Base-by-base conservation (phyloP, 2,797 vertebrate genomes). In the Cuniculus paca region DNA sequence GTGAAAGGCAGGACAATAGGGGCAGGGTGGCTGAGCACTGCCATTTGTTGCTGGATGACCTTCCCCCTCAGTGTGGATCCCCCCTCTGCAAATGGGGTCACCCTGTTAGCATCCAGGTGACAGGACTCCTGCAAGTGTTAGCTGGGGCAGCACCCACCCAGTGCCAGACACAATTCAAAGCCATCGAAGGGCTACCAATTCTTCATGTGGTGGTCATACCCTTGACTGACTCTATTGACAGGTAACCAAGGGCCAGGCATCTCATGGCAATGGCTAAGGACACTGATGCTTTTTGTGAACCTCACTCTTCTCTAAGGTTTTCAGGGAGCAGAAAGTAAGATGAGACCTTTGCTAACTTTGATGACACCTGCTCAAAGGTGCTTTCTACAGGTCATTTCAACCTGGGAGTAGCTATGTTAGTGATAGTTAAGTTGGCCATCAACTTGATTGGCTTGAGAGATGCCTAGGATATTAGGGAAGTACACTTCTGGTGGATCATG, bases 201-300 rank as follows among this genome's bases (percentile, higher is more conserved):
- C n/a, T 14, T 36, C 0, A 4, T 19, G 54, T 0, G n/a, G 61
- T 31, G 36, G 20, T 16, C 2, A 0, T 2, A 13, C 16, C 39
- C 28, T 5, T 0, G 1, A 50, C 34, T n/a, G 12, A 20, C 19
- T 58, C 34, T 9, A 54, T 36, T 16, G 3, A 22, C 72, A 16
- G 39, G 50, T 26, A 9, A 10, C 52, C 11, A 39, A 28, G 45
- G 1, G 2, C 2, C 17, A 5, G 31, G 52, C 1, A 42, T 17
- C 14, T 13, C 4, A 4, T 48, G 12, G 19, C 48, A 56, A 34
- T 31, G 10, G 70, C 80, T 54, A 31, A 54, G 45, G 0, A 4
- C 2, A 10, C 20, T 1, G 20, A 2, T 26, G n/a, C 19, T 34
- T 36, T 28, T 19, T 1, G 9, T 10, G 2, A 52, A 26, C 12